Percentiles rank a stretch among this genome's conserved stretches.
Conservation (phyloP, 2,113 vertebrate species). For the Hydrolagus affinis region DNA sequence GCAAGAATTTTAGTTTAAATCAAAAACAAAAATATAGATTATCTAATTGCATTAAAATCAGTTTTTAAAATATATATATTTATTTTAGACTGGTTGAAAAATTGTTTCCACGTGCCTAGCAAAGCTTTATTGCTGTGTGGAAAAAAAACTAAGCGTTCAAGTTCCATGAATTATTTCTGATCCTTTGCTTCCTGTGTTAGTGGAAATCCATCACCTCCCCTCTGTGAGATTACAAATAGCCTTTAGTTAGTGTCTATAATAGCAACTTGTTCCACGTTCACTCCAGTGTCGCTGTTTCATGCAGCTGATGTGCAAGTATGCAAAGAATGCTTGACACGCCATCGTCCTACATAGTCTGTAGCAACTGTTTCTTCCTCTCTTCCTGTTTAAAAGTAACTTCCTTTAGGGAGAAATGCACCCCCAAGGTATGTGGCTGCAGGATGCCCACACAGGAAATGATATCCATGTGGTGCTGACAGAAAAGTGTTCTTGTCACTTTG, state of each 20-base stretch:
- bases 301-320: conserved; percentile 58
- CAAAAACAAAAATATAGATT: too few relatives aligned
- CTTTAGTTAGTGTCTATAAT: conserved; percentile 14
- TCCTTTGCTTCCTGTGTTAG: conserved; percentile 45
- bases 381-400: conserved; percentile 66
- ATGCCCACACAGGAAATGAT: conserved; percentile 64
- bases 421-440: conserved; percentile 59
- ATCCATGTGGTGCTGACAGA: conserved; percentile 44
- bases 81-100: not conserved
- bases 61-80: not conserved
- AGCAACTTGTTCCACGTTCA: conserved; percentile 5
- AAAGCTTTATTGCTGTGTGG: conserved; percentile 35
- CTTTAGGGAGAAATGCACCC: conserved; percentile 54
- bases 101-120: not conserved
- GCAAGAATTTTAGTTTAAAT: too few relatives aligned
- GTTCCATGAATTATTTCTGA: conserved; percentile 50
- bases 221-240: conserved; percentile 33
- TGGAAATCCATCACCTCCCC: conserved; percentile 40
- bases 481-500: conserved; percentile 52
- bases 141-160: conserved; percentile 38
- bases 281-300: conserved; percentile 42
- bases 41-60: not conserved
- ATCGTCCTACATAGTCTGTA: conserved; percentile 55
- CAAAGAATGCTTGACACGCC: conserved; percentile 53
- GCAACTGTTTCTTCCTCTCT: conserved; percentile 68